phyloP scores from a whole-genome alignment of 2,113 vertebrate species.

The Platycercus adscitus region DNA sequence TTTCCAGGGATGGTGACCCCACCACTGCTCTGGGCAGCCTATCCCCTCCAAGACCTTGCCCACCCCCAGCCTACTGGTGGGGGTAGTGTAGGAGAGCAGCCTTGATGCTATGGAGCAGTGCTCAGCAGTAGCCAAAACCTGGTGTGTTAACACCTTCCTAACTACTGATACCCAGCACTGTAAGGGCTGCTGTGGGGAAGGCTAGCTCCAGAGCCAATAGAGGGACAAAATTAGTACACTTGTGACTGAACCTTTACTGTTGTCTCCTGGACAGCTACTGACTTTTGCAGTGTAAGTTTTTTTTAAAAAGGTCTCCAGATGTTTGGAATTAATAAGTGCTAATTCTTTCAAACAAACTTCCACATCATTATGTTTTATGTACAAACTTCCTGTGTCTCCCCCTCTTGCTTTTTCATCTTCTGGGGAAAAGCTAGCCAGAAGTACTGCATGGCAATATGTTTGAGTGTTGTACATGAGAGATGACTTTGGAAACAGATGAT shows the following conservation, averaged over 20 bases:
- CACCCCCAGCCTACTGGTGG: background rate
- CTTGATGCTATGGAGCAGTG: background rate
- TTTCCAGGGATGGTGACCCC: background rate
- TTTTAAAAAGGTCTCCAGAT: background rate
- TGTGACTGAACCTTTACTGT: background rate
- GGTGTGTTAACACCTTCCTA: background rate
- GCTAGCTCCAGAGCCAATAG: background rate
- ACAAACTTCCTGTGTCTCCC: background rate
- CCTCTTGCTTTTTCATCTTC: background rate
- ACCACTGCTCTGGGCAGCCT: background rate
- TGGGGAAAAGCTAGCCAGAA: background rate
- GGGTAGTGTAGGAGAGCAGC: background rate
- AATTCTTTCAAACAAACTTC: background rate
- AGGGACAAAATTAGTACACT: background rate
- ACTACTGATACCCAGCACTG: background rate
- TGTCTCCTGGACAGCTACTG: background rate
- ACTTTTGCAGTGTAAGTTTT: background rate
- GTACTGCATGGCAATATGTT: background rate
- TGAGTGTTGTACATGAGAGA: background rate
- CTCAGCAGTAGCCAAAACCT: background rate
- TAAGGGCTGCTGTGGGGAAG: background rate
- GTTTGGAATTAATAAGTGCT: background rate
- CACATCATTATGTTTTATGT: background rate
- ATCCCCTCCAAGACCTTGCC: background rate
- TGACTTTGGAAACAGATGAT: background rate